phyloP scores from a whole-genome alignment of 2,888 invertebrate genomes.

The Orgyia antiqua region DNA sequence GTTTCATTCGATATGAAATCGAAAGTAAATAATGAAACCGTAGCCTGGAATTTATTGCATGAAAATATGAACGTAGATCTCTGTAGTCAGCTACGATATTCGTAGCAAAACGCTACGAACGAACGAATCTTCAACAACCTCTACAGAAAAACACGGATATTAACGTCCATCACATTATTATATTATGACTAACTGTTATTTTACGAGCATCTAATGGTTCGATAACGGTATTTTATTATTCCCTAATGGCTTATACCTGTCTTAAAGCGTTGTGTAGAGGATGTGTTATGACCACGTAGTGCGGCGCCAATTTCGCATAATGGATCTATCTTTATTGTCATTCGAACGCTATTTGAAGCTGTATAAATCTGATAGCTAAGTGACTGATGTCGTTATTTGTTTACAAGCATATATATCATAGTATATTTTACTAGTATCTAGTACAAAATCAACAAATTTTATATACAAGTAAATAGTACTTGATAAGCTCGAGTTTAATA shows the following conservation, averaged over 20 bases:
- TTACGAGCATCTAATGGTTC: constrained; percentile 74
- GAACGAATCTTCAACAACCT: constrained; percentile 26
- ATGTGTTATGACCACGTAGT: constrained; percentile 67
- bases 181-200: constrained; percentile 75
- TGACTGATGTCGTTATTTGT: background rate
- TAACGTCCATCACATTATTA: constrained; percentile 72
- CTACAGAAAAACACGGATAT: constrained; percentile 62
- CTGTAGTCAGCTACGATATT: constrained; percentile 5
- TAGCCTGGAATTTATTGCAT: too few species aligned
- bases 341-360: constrained; percentile 43
- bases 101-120: constrained; percentile 23
- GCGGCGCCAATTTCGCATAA: constrained; percentile 68
- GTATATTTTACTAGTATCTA: too few species aligned
- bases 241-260: constrained; percentile 77
- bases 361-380: constrained; percentile 30
- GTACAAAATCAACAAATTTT: too few species aligned
- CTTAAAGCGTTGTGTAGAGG: constrained; percentile 54
- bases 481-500: too few species aligned
- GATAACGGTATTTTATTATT: constrained; percentile 75
- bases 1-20: too few species aligned
- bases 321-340: constrained; percentile 63
- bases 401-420: too few species aligned
- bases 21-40: too few species aligned
- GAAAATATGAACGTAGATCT: too few species aligned
- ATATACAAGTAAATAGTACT: too few species aligned